Conservation (phyloP, 2,797 vertebrate genomes). For the Pygocentrus nattereri region DNA sequence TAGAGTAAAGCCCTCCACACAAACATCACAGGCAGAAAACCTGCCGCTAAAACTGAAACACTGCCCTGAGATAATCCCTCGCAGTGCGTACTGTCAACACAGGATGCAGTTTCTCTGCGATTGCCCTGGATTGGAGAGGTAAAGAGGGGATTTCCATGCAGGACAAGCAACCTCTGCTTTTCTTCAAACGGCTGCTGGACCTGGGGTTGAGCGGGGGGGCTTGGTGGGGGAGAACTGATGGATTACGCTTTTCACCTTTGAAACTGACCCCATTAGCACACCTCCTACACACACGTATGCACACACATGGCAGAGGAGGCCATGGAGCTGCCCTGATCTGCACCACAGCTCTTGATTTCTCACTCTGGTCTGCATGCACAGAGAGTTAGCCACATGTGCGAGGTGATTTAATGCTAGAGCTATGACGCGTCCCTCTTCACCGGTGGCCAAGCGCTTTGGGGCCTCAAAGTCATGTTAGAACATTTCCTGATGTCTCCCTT, state of each 20-base stretch:
- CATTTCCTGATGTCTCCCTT: not conserved
- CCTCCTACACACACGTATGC: slow-evolving; percentile 53
- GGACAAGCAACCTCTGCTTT: slow-evolving; percentile 73
- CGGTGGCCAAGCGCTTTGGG: slow-evolving; percentile 47
- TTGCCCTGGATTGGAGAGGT: slow-evolving; percentile 70
- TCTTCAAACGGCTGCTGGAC: slow-evolving; percentile 69
- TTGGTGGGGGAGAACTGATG: slow-evolving; percentile 68
- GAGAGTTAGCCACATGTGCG: slow-evolving; percentile 42
- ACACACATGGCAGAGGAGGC: slow-evolving; percentile 31
- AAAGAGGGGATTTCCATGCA: slow-evolving; percentile 67
- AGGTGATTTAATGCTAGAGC: slow-evolving; percentile 62
- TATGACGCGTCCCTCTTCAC: slow-evolving; percentile 35
- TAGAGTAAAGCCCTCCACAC: slow-evolving; percentile 68
- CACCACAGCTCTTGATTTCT: slow-evolving; percentile 40
- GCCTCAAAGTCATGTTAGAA: slow-evolving; percentile 26
- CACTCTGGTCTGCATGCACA: slow-evolving; percentile 7
- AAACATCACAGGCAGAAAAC: slow-evolving; percentile 67
- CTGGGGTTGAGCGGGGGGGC: slow-evolving; percentile 35
- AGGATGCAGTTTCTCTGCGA: slow-evolving; percentile 71
- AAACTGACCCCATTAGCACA: slow-evolving; percentile 76
- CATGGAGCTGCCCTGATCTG: slow-evolving; percentile 43
- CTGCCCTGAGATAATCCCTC: slow-evolving; percentile 69
- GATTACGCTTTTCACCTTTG: slow-evolving; percentile 76
- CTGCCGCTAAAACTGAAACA: slow-evolving; percentile 64
- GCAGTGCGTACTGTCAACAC: slow-evolving; percentile 79